Base-by-base conservation (phyloP, 2,113 vertebrate species). In the Oncorhynchus keta region DNA sequence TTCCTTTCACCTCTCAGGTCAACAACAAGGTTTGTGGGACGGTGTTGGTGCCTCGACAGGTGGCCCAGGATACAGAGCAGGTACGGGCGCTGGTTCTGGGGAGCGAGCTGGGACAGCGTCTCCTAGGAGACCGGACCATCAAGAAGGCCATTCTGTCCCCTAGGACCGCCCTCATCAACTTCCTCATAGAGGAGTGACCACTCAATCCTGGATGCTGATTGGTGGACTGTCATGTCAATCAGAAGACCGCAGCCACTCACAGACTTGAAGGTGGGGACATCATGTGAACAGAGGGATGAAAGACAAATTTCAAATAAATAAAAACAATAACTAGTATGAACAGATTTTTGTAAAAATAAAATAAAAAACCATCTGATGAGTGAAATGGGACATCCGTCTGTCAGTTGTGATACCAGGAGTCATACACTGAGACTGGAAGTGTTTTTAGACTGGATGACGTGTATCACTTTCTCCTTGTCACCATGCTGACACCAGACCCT, bases 91-190 rank as follows among this genome's bases (percentile, higher is more conserved):
- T 98, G 3, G 88, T 99, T 73, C 80, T 98, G 72, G 93, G 93
- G 26, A 99, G 97, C 65, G 91, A 95, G 0, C 85, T 99, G 5
- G 97, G 97, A 5, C 76, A 74, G 69, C 86, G 82, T 78, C 90
- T 93, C 62, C 92, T 99, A 5, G 88, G 91, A 18, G 88, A 94
- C 14, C 89, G 92, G 24, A 91, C 80, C 83, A 94, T 99, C 86
- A 95, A 93, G 90, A 96, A 95, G 85, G 92, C 92, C 73, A 94
- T 99, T 90, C 90, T 99, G 5, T 98, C 98, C 65, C 95, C 96
- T 18, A 92, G 97, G 84, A 95, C 95, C 0, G 91, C 96, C 24
- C 97, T 99, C 72, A 94, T 99, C 89, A 99, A 96, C 90, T 97
- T 98, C 89, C 93, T 99, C 0, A 81, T 97, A 62, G 95, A 96